phyloP scores from a whole-genome alignment of 2,888 invertebrate genomes.

The Caenorhabditis drosophilae region DNA sequence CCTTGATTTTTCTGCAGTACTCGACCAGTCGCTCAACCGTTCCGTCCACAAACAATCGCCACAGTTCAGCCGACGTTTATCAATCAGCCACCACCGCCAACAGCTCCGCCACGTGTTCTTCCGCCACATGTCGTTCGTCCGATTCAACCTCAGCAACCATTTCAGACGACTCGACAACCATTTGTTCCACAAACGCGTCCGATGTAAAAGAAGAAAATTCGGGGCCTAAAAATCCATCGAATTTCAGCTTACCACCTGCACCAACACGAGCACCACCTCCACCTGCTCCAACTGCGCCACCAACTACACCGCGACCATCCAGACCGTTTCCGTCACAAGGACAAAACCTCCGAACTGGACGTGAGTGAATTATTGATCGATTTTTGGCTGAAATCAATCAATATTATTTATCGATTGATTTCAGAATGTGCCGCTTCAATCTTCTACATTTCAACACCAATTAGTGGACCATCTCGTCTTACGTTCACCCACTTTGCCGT shows the following conservation, averaged over 20 bases:
- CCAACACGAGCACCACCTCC: constrained; percentile 10
- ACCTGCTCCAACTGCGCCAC: constrained; percentile 4
- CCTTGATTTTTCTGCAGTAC: constrained; percentile 15
- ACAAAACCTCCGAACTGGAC: constrained; percentile 47
- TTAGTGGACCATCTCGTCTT: constrained; percentile 58
- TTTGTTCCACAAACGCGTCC: constrained; percentile 39
- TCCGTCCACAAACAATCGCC: constrained; percentile 24
- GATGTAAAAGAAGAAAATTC: constrained; percentile 6
- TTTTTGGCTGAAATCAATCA: not conserved
- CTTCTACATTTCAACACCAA: constrained; percentile 63
- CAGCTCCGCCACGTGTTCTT: constrained; percentile 36
- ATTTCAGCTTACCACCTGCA: constrained; percentile 19
- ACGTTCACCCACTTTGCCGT: constrained; percentile 67
- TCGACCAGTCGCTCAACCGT: constrained; percentile 14
- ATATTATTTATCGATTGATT: not conserved
- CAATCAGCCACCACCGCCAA: constrained; percentile 27
- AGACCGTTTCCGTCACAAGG: constrained; percentile 43
- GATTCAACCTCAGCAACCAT: constrained; percentile 38
- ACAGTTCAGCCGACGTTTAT: constrained; percentile 26
- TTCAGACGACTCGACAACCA: constrained; percentile 36
- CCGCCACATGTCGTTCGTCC: constrained; percentile 27
- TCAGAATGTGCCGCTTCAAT: constrained; percentile 58
- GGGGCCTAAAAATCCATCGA: not conserved
- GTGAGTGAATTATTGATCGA: constrained; percentile 12
- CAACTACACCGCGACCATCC: constrained; percentile 41